Conservation (phyloP, 2,113 vertebrate species). For the Pyrgilauda ruficollis region DNA sequence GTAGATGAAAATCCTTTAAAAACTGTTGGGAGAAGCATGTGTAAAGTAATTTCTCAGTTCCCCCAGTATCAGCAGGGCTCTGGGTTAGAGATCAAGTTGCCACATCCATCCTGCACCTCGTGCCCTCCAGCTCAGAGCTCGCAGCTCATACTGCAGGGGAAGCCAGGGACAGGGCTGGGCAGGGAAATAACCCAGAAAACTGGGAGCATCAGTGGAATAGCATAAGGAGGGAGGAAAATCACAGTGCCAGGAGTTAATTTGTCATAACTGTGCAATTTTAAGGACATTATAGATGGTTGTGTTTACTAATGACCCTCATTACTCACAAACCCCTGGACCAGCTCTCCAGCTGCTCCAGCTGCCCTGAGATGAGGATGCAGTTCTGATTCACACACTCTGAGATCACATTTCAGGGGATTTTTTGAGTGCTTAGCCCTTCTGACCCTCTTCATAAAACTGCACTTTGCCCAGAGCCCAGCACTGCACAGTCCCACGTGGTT, state of each 20-base stretch:
- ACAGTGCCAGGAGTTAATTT: background rate
- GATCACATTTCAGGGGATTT: background rate
- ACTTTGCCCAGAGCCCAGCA: background rate
- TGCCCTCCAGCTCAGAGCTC: background rate
- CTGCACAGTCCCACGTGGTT: background rate
- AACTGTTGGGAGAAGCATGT: background rate
- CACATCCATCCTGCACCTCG: background rate
- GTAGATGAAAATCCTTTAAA: background rate
- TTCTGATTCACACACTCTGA: background rate
- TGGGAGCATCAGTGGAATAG: background rate
- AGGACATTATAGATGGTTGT: background rate
- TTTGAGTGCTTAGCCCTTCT: background rate
- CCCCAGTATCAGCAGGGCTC: background rate
- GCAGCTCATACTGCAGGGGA: background rate
- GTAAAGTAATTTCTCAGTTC: background rate
- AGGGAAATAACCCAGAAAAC: background rate
- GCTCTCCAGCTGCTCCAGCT: background rate
- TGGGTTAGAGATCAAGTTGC: background rate
- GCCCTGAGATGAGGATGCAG: background rate
- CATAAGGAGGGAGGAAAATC: background rate
- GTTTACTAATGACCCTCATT: background rate
- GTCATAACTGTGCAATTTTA: background rate
- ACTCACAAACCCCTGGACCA: background rate
- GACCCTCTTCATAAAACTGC: background rate
- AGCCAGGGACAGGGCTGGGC: background rate